A percentile compares a stretch with the other conserved stretches of the same genome.
These are phyloP conservation scores for Dynastes tityus DNA, from an alignment of 2,888 invertebrate genomes.

Conservation along the genomic window DNA sequence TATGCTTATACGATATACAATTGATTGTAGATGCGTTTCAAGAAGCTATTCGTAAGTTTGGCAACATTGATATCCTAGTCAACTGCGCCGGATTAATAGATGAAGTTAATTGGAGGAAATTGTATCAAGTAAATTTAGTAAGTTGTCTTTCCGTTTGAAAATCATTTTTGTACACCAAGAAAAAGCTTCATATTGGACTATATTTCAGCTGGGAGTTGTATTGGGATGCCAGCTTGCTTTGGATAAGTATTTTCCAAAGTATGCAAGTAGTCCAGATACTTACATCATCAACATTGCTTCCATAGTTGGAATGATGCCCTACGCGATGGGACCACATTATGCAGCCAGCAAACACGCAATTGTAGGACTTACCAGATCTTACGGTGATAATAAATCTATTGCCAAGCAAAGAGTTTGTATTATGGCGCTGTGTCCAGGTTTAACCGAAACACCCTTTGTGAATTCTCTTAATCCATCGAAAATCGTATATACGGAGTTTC, in stretches of 20 bases:
- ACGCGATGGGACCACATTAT: not conserved
- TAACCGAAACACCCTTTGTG: conserved; percentile 2
- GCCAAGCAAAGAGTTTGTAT: not conserved
- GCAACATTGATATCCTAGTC: conserved; percentile 36
- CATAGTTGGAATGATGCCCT: conserved; percentile 4
- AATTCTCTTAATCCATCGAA: not conserved
- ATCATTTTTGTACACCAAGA: too few species aligned
- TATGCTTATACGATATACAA: too few species aligned
- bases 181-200: not conserved
- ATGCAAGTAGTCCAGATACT: conserved; percentile 17
- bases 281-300: conserved; percentile 32
- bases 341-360: conserved; percentile 29
- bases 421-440: conserved; percentile 32
- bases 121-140: conserved; percentile 26
- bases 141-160: not conserved
- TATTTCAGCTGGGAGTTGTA: conserved; percentile 17
- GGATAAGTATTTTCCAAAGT: conserved; percentile 36
- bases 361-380: conserved; percentile 32
- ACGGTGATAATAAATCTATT: conserved; percentile 11
- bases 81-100: conserved; percentile 32
- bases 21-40: conserved; percentile 33
- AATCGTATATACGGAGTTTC: not conserved
- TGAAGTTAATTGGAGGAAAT: conserved; percentile 23
- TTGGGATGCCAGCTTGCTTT: conserved; percentile 27
- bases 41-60: conserved; percentile 1